These are phyloP conservation scores for Spicauda simplicius DNA, from an alignment of 2,888 invertebrate species.

Conservation along the genomic window DNA sequence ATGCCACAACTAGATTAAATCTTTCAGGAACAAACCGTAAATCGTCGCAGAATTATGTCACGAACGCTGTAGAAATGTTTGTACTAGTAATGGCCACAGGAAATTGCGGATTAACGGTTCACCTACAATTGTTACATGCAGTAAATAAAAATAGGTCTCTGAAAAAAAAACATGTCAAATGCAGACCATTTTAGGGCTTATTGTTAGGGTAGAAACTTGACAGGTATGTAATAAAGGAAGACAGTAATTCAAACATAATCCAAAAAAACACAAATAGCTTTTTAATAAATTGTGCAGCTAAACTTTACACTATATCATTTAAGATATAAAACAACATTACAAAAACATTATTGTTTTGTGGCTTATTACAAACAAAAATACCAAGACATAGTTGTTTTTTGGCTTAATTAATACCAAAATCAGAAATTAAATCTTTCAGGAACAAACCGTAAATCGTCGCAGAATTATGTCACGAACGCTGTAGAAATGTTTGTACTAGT, in stretches of 20 bases:
- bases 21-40: slow-evolving; percentile 10
- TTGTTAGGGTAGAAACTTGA: too few species aligned
- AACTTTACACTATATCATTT: too few species aligned
- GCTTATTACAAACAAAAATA: too few species aligned
- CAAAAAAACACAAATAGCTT: too few species aligned
- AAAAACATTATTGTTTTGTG: too few species aligned
- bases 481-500: slow-evolving; percentile 23
- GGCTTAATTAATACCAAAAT: slow-evolving; percentile 23
- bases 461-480: slow-evolving; percentile 24
- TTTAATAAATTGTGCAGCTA: too few species aligned
- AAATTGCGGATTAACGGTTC: slow-evolving; percentile 18
- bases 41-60: slow-evolving; percentile 13
- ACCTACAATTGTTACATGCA: slow-evolving; percentile 2
- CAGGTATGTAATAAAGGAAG: too few species aligned
- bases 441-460: background rate
- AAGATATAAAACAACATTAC: too few species aligned
- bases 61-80: slow-evolving; percentile 25
- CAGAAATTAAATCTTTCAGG: slow-evolving; percentile 27
- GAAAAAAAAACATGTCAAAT: too few species aligned
- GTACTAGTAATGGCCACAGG: slow-evolving; percentile 12
- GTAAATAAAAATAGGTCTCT: background rate
- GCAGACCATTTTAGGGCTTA: too few species aligned
- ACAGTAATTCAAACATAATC: too few species aligned
- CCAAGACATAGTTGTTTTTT: too few species aligned
- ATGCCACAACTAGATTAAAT: slow-evolving; percentile 29